These are phyloP conservation scores for Seira ritae DNA, from an alignment of 2,888 invertebrate genomes.

Conservation along the genomic window DNA sequence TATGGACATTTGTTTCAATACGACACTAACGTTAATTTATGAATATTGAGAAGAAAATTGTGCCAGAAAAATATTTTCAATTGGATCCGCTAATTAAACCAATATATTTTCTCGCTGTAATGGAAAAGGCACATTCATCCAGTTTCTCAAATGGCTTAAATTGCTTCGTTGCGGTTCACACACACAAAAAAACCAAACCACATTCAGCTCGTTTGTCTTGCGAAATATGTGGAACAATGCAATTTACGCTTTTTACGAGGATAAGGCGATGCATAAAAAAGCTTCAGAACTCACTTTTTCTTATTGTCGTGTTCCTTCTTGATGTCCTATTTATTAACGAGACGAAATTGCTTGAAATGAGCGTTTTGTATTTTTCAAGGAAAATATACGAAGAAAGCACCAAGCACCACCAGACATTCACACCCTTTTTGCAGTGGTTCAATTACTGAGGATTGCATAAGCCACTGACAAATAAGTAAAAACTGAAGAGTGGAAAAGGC, in stretches of 20 bases:
- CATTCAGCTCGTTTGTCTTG: background rate
- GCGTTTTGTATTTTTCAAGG: background rate
- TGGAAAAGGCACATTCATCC: too few relatives aligned
- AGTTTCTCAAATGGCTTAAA: too few relatives aligned
- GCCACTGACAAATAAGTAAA: too few relatives aligned
- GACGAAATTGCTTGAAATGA: background rate
- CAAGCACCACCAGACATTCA: background rate
- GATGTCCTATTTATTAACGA: conserved; percentile 23
- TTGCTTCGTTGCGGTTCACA: background rate
- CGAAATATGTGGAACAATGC: background rate
- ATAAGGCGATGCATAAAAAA: background rate
- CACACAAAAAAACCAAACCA: background rate
- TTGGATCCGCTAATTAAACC: background rate
- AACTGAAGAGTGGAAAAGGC: too few relatives aligned
- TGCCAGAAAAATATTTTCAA: background rate
- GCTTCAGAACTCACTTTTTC: background rate
- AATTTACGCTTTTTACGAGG: background rate
- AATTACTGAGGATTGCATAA: too few relatives aligned
- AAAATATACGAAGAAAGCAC: conserved; percentile 15
- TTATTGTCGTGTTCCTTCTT: background rate
- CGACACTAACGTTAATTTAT: background rate
- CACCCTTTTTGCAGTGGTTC: too few relatives aligned
- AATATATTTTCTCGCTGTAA: background rate
- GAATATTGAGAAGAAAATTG: background rate
- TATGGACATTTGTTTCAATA: background rate